These are phyloP conservation scores for Aphelinus atriplicis DNA, from an alignment of 1,140 invertebrate genomes.

Conservation along the genomic window DNA sequence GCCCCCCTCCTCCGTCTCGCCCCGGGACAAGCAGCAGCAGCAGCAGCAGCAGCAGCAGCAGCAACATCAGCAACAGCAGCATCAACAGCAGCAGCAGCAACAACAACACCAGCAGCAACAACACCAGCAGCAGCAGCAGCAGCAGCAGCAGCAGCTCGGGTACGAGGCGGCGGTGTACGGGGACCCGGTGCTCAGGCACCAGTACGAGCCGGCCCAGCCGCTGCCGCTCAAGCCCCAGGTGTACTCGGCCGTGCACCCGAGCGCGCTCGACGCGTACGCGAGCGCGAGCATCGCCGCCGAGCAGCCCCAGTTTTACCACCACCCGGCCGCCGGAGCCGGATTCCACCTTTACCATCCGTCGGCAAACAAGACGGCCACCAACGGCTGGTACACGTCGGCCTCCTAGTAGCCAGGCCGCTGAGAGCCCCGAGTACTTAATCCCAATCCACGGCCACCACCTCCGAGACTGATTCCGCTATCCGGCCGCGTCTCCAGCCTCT, in stretches of 20 bases:
- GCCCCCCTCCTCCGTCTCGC: constrained; percentile 93
- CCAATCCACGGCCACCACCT: too few species aligned
- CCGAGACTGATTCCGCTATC: too few species aligned
- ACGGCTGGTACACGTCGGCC: constrained; percentile 63
- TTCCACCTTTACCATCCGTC: constrained; percentile 88
- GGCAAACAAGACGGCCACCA: constrained; percentile 71
- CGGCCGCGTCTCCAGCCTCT: too few species aligned
- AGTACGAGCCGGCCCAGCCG: constrained; percentile 75
- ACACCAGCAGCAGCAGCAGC: constrained; percentile 47
- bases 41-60: constrained; percentile 57
- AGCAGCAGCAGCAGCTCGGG: constrained; percentile 48
- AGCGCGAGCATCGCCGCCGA: constrained; percentile 70
- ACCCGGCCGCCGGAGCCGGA: constrained; percentile 75
- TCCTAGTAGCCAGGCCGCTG: constrained; percentile 56
- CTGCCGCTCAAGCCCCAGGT: constrained; percentile 91
- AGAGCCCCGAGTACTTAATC: constrained; percentile 30
- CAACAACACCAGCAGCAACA: constrained; percentile 52
- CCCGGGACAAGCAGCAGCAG: constrained; percentile 84
- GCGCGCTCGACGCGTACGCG: constrained; percentile 69
- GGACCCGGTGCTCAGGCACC: constrained; percentile 68
- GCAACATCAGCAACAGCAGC: constrained; percentile 42
- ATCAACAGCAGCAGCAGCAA: constrained; percentile 48
- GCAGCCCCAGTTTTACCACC: constrained; percentile 87
- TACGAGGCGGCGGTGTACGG: constrained; percentile 59
- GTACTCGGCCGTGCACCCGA: constrained; percentile 75